Percentiles rank a stretch among this genome's conserved stretches.
These are phyloP conservation scores for Thumatha senex DNA, from an alignment of 2,888 invertebrate genomes.

Conservation along the genomic window DNA sequence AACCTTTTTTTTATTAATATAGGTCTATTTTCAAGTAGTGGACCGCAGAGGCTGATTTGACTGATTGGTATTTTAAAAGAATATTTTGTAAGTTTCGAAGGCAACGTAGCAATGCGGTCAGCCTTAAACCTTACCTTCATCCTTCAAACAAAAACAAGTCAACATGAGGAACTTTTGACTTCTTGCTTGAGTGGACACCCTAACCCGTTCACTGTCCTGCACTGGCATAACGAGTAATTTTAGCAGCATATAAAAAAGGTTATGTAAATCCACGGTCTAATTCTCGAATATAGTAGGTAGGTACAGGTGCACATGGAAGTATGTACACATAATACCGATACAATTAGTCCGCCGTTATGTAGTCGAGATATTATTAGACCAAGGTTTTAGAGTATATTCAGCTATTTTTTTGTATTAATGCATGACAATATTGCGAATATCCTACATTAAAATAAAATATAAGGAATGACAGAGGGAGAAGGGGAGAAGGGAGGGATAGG, in stretches of 20 bases:
- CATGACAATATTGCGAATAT: too few species aligned
- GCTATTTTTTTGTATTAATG: too few species aligned
- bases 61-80: too few species aligned
- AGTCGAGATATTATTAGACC: neutral
- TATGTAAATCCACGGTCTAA: constrained; percentile 4
- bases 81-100: too few species aligned
- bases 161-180: constrained; percentile 2
- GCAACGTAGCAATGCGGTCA: too few species aligned
- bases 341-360: neutral
- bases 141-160: constrained; percentile 2
- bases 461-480: too few species aligned
- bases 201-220: neutral
- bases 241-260: neutral
- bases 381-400: too few species aligned
- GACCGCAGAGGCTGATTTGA: too few species aligned
- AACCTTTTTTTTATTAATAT: too few species aligned
- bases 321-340: neutral
- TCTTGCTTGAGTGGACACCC: constrained; percentile 4
- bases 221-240: neutral
- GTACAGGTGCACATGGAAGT: neutral
- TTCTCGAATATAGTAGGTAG: neutral
- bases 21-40: too few species aligned
- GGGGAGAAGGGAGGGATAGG: too few species aligned
- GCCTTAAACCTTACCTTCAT: neutral
- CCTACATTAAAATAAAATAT: too few species aligned